A percentile compares a stretch with the other conserved stretches of the same genome.
These are phyloP conservation scores for Unio pictorum DNA, from an alignment of 2,888 invertebrate species.

Conservation along the genomic window DNA sequence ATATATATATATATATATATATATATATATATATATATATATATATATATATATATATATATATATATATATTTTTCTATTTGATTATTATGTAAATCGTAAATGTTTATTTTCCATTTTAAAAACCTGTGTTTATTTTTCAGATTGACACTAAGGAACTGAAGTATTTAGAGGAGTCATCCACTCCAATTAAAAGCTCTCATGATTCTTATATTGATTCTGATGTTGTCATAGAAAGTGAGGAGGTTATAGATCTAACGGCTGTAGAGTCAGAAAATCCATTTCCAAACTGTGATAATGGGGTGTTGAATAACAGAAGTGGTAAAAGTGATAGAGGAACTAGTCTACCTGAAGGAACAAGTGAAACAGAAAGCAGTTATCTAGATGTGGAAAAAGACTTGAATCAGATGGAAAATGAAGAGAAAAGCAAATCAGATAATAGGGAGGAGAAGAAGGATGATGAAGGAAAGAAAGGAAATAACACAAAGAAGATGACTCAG, in stretches of 20 bases:
- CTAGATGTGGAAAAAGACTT: not conserved
- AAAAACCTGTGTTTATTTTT: not conserved
- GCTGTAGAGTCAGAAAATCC: slow-evolving; percentile 2
- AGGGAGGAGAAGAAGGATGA: not conserved
- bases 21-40: no score
- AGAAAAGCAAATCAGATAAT: slow-evolving; percentile 4
- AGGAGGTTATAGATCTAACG: slow-evolving; percentile 30
- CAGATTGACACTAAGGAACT: slow-evolving; percentile 49
- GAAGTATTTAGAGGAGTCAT: slow-evolving; percentile 30
- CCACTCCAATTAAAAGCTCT: slow-evolving; percentile 1
- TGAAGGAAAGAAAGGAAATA: slow-evolving; percentile 5
- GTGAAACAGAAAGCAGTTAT: not conserved
- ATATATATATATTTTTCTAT: no score
- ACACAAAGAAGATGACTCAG: not conserved
- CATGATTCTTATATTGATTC: slow-evolving; percentile 36
- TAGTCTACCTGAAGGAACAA: not conserved
- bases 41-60: no score
- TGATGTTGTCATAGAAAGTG: slow-evolving; percentile 54
- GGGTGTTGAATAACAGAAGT: no score
- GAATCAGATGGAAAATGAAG: slow-evolving; percentile 1
- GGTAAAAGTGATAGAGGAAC: not conserved
- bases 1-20: no score
- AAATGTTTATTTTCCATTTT: not conserved
- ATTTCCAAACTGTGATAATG: no score
- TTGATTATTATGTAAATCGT: not conserved